Evolutionary conservation across 2,113 vertebrate species (phyloP).

Genomic region (Ondatra zibethicus): DNA sequence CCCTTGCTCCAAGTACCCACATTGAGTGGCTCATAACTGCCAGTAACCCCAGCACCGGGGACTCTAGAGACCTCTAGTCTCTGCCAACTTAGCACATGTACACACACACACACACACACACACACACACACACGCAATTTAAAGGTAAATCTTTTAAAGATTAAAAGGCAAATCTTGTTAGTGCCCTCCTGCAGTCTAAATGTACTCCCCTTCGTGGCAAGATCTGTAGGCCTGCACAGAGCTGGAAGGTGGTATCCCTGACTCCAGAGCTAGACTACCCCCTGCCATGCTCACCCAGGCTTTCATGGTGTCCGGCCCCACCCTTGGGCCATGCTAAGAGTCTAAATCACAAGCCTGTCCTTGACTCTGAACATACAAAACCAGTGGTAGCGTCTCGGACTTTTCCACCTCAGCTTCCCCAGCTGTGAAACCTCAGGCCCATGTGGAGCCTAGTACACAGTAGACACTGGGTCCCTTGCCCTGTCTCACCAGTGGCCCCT

Average conservation of each 20-base stretch:
- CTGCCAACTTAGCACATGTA: background rate
- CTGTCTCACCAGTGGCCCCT: background rate
- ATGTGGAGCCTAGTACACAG: too few species aligned
- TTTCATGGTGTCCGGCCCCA: accelerated
- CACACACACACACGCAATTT: too few species aligned
- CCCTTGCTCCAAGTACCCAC: background rate
- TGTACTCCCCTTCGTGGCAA: accelerated
- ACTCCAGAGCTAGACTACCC: background rate
- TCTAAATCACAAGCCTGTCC: too few species aligned
- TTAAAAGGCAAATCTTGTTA: background rate
- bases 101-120: background rate
- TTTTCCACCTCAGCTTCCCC: background rate
- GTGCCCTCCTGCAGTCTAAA: background rate
- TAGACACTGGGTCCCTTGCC: background rate
- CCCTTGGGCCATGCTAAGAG: background rate
- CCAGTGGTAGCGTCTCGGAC: accelerated
- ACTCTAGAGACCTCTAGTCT: background rate
- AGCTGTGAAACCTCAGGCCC: background rate
- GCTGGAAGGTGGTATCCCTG: accelerated
- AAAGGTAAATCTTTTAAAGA: background rate
- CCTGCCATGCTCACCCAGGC: accelerated
- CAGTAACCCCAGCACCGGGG: too few species aligned
- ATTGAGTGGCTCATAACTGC: background rate
- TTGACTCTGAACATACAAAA: background rate
- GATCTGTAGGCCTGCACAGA: background rate